Percentiles rank a stretch among this genome's conserved stretches.
These are phyloP conservation scores for Archegozetes longisetosus DNA, from an alignment of 1,140 invertebrate species.

Conservation along the genomic window DNA sequence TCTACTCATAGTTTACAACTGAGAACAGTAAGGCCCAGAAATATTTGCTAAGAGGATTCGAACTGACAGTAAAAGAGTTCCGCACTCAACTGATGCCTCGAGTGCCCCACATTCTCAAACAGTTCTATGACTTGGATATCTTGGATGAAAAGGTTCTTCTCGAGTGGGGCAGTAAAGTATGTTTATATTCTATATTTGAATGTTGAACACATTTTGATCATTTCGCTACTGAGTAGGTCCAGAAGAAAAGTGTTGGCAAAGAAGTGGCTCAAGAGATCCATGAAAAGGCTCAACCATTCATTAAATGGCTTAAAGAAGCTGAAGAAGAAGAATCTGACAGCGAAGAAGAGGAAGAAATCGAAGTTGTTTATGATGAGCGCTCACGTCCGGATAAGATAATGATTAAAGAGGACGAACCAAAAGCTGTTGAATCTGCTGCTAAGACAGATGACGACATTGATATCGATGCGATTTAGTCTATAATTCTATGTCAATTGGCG, in stretches of 20 bases:
- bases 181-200: neutral
- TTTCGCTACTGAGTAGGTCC: constrained; percentile 26
- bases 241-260: constrained; percentile 82
- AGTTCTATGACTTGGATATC: constrained; percentile 87
- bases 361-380: constrained; percentile 26
- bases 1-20: constrained; percentile 60
- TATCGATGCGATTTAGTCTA: constrained; percentile 75
- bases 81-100: constrained; percentile 63
- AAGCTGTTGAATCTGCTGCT: constrained; percentile 24
- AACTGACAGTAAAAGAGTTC: constrained; percentile 74
- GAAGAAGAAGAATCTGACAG: constrained; percentile 62
- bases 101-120: constrained; percentile 74
- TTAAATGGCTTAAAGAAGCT: constrained; percentile 92
- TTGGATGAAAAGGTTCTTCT: constrained; percentile 80
- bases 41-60: constrained; percentile 83
- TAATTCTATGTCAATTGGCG: too few relatives aligned
- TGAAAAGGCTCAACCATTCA: constrained; percentile 73
- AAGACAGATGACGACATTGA: constrained; percentile 49
- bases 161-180: constrained; percentile 86
- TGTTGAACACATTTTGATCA: neutral
- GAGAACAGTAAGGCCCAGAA: constrained; percentile 81
- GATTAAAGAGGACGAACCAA: constrained; percentile 6
- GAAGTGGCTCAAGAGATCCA: constrained; percentile 83
- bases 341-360: constrained; percentile 47
- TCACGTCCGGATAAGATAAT: constrained; percentile 14